phyloP scores from a whole-genome alignment of 2,888 invertebrate genomes.

The Xanthostigma xanthostigma region DNA sequence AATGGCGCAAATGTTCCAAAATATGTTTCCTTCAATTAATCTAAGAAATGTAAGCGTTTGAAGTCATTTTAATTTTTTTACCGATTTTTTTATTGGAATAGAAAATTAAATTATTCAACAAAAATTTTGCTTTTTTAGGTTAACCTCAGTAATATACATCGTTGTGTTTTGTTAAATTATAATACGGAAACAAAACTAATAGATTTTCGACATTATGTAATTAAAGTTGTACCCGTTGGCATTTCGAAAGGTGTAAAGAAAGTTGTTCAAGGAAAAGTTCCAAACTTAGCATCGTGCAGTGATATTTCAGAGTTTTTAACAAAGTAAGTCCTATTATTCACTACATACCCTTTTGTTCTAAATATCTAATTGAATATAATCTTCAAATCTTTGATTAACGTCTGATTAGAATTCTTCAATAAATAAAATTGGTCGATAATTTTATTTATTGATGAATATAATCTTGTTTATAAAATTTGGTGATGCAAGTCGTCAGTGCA shows the following conservation, averaged over 20 bases:
- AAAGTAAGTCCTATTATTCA: conserved; percentile 43
- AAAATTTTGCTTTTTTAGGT: conserved; percentile 38
- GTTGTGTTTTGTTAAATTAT: conserved; percentile 86
- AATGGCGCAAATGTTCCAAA: conserved; percentile 93
- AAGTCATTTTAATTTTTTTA: conserved; percentile 1
- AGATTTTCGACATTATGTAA: conserved; percentile 90
- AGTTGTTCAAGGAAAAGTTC: conserved; percentile 79
- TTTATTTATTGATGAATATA: too few species aligned
- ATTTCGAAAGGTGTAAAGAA: conserved; percentile 85
- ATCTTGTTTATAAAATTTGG: too few species aligned
- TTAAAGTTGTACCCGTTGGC: conserved; percentile 82
- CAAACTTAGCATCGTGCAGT: conserved; percentile 68
- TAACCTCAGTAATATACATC: conserved; percentile 68
- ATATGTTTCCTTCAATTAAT: conserved; percentile 96
- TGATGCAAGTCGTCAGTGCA: too few species aligned
- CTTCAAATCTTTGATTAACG: too few species aligned
- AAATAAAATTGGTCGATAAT: too few species aligned
- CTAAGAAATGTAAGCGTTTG: conserved; percentile 57
- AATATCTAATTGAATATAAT: too few species aligned
- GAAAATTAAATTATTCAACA: not conserved
- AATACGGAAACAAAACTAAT: conserved; percentile 68
- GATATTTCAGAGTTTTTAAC: conserved; percentile 81
- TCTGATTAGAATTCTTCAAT: too few species aligned
- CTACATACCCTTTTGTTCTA: too few species aligned
- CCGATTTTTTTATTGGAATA: not conserved